Evolutionary conservation across 2,113 vertebrate species (phyloP), one percentile per base, ranked within the genome.

Genomic region (Microtus richardsoni): DNA sequence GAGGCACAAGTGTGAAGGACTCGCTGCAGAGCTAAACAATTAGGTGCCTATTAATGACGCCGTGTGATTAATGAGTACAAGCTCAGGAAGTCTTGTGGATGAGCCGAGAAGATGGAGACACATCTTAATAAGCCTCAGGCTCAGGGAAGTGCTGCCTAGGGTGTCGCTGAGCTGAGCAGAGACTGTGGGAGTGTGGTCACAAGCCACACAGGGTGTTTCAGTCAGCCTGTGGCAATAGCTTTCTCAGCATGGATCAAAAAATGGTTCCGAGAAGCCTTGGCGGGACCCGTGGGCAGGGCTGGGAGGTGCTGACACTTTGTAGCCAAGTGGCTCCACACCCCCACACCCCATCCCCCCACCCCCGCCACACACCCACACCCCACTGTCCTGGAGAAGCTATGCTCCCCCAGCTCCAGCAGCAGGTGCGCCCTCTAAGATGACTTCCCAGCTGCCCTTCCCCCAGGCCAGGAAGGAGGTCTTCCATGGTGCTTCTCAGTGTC

Each of bases 51-150:
- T 49, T 88, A 93, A 52, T 47, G 54, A 88, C 22, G 79, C 41
- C 70, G 3, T 70, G 79, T 68, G 92, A 33, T 89, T 73, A 82
- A 92, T 92, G 93, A 80, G 93, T 87, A 10, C 28, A 64, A 73
- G 80, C 84, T 74, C 4, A 0, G 77, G 87, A 44, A 91, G 66
- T 85, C 91, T 74, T 3, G 7, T 44, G 85, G 75, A 24, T 96
- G n/a, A 86, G 83, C 73, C 1, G 28, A 44, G 88, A 10, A 66
- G 66, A 13, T 80, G 58, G 6, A 70, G 97, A 47, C 52, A 52
- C 88, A 4, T 86, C 77, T 94, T 93, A 90, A 58, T 82, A 71
- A 90, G 64, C 70, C 58, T 84, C 41, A 1, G 0, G 78, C 44
- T 28, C 66, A 26, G 68, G 58, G 44, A 24, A 91, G n/a, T 8